These are phyloP conservation scores for Drosophila sturtevanti DNA, from an alignment of 1,140 invertebrate genomes.

Conservation along the genomic window DNA sequence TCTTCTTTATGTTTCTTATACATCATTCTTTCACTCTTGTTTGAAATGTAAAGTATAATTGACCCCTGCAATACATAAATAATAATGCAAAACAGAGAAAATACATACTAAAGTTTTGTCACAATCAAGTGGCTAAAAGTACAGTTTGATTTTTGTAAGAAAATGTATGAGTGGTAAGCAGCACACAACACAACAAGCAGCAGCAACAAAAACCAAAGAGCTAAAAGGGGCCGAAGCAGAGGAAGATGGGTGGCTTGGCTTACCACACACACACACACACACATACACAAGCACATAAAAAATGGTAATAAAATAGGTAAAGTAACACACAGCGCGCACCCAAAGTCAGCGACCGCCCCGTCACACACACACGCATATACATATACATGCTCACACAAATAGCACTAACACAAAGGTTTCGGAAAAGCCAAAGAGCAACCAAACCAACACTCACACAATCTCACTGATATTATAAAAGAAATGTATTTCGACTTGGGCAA, in stretches of 20 bases:
- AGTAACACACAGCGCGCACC: conserved; percentile 53
- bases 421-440: conserved; percentile 46
- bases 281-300: conserved; percentile 33
- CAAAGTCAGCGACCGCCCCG: conserved; percentile 21
- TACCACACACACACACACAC: conserved; percentile 35
- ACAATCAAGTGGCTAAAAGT: conserved; percentile 45
- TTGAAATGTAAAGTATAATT: conserved; percentile 61
- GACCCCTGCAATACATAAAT: conserved; percentile 59
- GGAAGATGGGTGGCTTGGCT: conserved; percentile 41
- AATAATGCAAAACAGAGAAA: conserved; percentile 31
- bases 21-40: conserved; percentile 29
- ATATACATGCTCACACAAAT: not conserved
- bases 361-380: conserved; percentile 40
- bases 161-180: conserved; percentile 27
- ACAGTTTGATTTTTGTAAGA: conserved; percentile 21
- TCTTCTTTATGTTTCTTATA: conserved; percentile 32
- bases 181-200: not conserved
- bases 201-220: conserved; percentile 9
- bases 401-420: conserved; percentile 12
- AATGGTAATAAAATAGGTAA: conserved; percentile 65
- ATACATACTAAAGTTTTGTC: conserved; percentile 25
- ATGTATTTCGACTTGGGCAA: conserved; percentile 30
- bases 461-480: conserved; percentile 25
- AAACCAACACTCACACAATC: conserved; percentile 18
- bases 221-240: conserved; percentile 34